These are phyloP conservation scores for Kryphioiulus occultus DNA, from an alignment of 2,888 invertebrate genomes.

Conservation along the genomic window DNA sequence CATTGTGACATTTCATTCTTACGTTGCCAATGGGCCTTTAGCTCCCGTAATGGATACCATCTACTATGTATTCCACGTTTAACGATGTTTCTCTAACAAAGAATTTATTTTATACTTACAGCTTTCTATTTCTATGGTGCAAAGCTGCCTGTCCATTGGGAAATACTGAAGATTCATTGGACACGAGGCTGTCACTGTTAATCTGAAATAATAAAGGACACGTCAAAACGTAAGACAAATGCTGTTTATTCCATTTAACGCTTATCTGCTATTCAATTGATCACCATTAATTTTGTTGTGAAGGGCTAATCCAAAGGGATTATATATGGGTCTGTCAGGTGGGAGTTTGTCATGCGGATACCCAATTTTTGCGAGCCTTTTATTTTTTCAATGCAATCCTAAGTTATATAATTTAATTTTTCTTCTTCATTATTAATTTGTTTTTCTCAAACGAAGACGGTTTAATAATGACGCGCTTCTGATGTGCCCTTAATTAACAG, in stretches of 20 bases:
- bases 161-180: constrained; percentile 96
- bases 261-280: constrained; percentile 21
- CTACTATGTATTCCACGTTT: neutral
- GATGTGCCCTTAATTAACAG: no score
- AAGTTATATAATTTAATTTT: neutral
- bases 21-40: neutral
- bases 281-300: constrained; percentile 26
- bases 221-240: constrained; percentile 32
- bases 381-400: neutral
- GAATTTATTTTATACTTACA: constrained; percentile 77
- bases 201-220: constrained; percentile 66
- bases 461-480: neutral
- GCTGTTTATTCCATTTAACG: constrained; percentile 2
- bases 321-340: neutral
- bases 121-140: constrained; percentile 96
- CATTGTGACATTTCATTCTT: neutral
- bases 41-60: neutral
- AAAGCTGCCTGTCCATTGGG: constrained; percentile 94
- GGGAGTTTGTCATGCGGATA: neutral
- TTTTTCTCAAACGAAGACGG: neutral
- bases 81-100: neutral
- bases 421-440: neutral
- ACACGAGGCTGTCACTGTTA: constrained; percentile 94
- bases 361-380: neutral
- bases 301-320: neutral